phyloP scores from a whole-genome alignment of 2,113 vertebrate genomes.

The Corvus cornix region DNA sequence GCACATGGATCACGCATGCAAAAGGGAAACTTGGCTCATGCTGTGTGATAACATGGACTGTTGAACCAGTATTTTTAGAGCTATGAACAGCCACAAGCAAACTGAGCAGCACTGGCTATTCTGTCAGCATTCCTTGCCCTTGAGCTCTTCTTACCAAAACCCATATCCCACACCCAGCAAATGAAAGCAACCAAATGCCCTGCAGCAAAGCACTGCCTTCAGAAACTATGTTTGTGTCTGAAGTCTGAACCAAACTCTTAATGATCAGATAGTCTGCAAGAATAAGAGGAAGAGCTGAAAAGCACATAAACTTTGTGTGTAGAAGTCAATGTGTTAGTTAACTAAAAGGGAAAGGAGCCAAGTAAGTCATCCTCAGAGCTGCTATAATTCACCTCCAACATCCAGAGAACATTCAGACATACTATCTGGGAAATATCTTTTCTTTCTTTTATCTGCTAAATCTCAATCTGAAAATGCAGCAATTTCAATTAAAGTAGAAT shows the following conservation, averaged over 20 bases:
- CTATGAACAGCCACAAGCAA: not conserved
- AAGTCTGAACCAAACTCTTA: not conserved
- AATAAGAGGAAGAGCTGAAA: not conserved
- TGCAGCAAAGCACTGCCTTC: not conserved
- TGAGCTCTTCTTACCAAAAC: not conserved
- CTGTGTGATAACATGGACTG: not conserved
- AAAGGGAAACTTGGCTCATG: not conserved
- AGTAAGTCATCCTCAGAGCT: not conserved
- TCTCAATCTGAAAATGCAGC: not conserved
- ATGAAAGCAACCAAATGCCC: not conserved
- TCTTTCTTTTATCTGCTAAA: not conserved
- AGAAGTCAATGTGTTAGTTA: not conserved
- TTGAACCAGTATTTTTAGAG: not conserved
- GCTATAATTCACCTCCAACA: not conserved
- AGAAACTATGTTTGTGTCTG: not conserved
- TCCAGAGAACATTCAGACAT: not conserved
- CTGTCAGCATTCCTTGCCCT: not conserved
- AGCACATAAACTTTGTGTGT: not conserved
- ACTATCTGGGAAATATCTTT: not conserved
- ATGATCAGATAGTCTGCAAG: not conserved
- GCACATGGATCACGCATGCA: not conserved
- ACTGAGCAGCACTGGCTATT: not conserved
- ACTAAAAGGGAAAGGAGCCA: not conserved
- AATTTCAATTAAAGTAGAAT: slow-evolving; percentile 21
- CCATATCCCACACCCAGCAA: not conserved